Conservation (phyloP, 2,888 invertebrate species). For the Ypsolopha scabrella region DNA sequence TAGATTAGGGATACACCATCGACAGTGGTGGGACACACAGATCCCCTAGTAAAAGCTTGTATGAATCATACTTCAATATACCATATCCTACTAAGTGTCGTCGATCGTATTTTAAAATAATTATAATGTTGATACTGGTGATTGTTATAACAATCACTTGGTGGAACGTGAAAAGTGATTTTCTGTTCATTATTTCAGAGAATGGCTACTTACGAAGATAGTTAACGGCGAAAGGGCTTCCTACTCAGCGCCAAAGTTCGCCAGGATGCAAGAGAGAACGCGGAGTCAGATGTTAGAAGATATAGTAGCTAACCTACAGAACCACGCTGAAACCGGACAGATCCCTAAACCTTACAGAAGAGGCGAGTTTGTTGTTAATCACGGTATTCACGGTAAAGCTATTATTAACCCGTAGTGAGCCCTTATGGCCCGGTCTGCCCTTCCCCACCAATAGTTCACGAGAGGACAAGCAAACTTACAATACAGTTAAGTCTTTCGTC, state of each 20-base stretch:
- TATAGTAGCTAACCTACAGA: conserved; percentile 92
- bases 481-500: too few relatives aligned
- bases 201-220: conserved; percentile 94
- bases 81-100: too few relatives aligned
- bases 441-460: too few relatives aligned
- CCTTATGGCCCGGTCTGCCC: too few relatives aligned
- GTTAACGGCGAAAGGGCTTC: conserved; percentile 95
- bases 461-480: too few relatives aligned
- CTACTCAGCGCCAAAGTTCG: conserved; percentile 95
- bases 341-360: conserved; percentile 94
- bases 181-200: conserved; percentile 51
- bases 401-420: too few relatives aligned
- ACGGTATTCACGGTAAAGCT: neutral
- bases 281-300: conserved; percentile 95
- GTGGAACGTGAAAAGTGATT: neutral
- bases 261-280: conserved; percentile 94
- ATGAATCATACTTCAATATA: too few relatives aligned
- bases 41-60: too few relatives aligned
- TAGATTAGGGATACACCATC: too few relatives aligned
- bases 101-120: too few relatives aligned
- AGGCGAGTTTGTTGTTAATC: conserved; percentile 47
- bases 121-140: too few relatives aligned
- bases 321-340: conserved; percentile 95
- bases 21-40: too few relatives aligned
- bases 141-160: neutral